These are phyloP conservation scores for Nasonia giraulti DNA, from an alignment of 1,140 invertebrate genomes.

Conservation along the genomic window DNA sequence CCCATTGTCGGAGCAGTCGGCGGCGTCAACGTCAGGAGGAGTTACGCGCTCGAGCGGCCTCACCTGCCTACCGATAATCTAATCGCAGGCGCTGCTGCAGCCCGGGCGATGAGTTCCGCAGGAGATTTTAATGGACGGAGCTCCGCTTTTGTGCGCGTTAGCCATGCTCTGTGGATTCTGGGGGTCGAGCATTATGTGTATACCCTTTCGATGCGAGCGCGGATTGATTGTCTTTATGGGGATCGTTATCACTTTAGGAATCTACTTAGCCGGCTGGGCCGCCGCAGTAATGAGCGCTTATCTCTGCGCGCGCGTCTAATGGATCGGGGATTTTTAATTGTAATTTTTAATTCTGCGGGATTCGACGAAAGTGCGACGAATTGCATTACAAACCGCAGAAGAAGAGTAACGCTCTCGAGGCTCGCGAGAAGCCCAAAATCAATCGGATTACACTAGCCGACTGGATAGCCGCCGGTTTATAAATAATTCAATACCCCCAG, in stretches of 20 bases:
- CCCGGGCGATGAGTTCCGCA: constrained; percentile 51
- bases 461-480: background rate
- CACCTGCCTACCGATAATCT: constrained; percentile 59
- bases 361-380: background rate
- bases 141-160: background rate
- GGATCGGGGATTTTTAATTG: background rate
- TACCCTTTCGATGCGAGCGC: background rate
- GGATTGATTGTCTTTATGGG: background rate
- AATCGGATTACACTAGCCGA: background rate
- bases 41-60: constrained; percentile 61
- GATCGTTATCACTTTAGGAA: constrained; percentile 1
- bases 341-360: no score
- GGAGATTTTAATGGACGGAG: constrained; percentile 58
- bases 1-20: constrained; percentile 51
- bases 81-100: constrained; percentile 22
- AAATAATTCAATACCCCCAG: constrained; percentile 40
- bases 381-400: background rate
- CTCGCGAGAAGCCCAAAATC: background rate
- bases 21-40: constrained; percentile 65
- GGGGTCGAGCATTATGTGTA: no score
- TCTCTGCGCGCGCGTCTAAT: background rate
- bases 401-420: no score
- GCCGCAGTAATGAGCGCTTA: no score
- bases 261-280: background rate
- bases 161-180: background rate